These are phyloP conservation scores for Corydoras sp. DNA, from an alignment of 2,113 vertebrate species.

Conservation along the genomic window DNA sequence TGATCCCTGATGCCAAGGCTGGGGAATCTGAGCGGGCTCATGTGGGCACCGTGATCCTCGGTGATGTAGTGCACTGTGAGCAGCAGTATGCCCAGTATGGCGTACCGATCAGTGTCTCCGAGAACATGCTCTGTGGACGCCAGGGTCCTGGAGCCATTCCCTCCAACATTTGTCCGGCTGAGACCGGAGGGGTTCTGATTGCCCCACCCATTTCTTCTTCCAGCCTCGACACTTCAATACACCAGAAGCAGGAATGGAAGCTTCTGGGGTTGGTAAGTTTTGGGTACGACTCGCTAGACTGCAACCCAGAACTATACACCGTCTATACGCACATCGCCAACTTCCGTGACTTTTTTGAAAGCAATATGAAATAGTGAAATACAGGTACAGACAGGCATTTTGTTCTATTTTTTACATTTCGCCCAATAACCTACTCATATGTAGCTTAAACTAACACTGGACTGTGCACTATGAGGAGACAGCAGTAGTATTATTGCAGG, in stretches of 20 bases:
- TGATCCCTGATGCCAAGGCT: constrained; percentile 64
- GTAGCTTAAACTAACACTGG: constrained; percentile 59
- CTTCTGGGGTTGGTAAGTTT: constrained; percentile 93
- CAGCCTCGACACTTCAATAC: constrained; percentile 25
- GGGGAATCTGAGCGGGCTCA: constrained; percentile 74
- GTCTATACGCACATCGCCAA: constrained; percentile 82
- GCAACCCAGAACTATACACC: constrained; percentile 80
- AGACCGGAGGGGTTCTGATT: constrained; percentile 86
- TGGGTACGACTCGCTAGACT: constrained; percentile 86
- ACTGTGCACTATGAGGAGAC: constrained; percentile 47
- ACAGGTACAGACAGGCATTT: background rate
- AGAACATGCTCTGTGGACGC: constrained; percentile 91
- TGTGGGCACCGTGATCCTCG: constrained; percentile 74
- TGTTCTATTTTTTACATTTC: background rate
- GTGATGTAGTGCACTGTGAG: constrained; percentile 85
- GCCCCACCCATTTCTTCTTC: constrained; percentile 52
- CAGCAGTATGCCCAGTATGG: constrained; percentile 85
- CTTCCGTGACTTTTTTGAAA: constrained; percentile 94
- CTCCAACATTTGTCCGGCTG: constrained; percentile 89
- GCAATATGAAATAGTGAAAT: constrained; percentile 81
- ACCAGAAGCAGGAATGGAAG: constrained; percentile 68
- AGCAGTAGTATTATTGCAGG: constrained; percentile 37
- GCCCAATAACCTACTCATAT: constrained; percentile 20
- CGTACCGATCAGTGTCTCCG: constrained; percentile 83
- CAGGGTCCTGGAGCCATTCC: constrained; percentile 63